These are phyloP conservation scores for Piaya cayana DNA, from an alignment of 2,113 vertebrate species.

Conservation along the genomic window DNA sequence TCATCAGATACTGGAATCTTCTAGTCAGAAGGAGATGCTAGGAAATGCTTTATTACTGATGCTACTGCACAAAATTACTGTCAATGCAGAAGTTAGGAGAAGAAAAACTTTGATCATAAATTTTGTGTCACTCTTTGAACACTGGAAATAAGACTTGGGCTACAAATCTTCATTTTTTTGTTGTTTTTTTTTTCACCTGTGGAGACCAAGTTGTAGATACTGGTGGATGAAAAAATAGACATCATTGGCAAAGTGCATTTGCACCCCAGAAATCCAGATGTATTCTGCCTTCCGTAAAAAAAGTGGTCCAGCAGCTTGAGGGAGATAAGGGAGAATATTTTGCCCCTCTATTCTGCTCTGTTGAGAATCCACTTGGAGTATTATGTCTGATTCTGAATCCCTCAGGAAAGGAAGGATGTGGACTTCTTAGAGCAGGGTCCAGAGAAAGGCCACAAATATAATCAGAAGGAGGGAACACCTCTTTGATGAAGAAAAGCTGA, in stretches of 20 bases:
- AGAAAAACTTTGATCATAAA: background rate
- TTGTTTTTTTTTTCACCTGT: background rate
- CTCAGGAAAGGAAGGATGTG: background rate
- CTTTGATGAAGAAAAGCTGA: too few relatives aligned
- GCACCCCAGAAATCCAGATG: background rate
- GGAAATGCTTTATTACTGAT: background rate
- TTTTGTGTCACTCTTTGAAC: background rate
- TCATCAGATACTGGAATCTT: background rate
- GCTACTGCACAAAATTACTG: background rate
- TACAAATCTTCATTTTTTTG: background rate
- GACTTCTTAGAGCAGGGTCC: too few relatives aligned
- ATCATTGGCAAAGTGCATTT: background rate
- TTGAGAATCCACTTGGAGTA: background rate
- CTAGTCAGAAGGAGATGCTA: background rate
- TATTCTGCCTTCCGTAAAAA: background rate
- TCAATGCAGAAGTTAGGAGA: background rate
- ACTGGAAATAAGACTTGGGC: background rate
- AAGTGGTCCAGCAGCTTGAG: accelerated
- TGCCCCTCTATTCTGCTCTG: background rate
- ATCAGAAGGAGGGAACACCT: too few relatives aligned
- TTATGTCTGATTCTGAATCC: background rate
- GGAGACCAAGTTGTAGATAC: background rate
- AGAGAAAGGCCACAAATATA: too few relatives aligned
- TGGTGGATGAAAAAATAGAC: background rate
- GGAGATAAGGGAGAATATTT: background rate